phyloP scores from a whole-genome alignment of 2,113 vertebrate species.

The Colossoma macropomum region DNA sequence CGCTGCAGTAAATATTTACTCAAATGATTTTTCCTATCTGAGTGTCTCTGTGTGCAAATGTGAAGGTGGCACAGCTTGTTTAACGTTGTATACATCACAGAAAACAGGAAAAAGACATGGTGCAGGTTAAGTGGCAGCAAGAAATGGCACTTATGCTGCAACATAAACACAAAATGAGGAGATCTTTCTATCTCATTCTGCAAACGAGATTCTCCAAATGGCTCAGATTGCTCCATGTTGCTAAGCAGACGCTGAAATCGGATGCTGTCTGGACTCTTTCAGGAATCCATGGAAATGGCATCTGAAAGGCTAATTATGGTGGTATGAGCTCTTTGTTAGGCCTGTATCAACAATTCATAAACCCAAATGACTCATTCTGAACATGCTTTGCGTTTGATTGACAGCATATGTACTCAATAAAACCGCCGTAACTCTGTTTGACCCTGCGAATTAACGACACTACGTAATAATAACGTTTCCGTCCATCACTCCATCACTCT shows the following conservation, averaged over 20 bases:
- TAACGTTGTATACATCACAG: background rate
- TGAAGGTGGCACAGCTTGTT: background rate
- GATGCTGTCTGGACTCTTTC: background rate
- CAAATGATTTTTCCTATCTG: background rate
- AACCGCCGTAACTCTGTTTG: background rate
- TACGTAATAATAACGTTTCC: no score
- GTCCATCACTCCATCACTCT: no score
- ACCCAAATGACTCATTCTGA: slow-evolving; percentile 9
- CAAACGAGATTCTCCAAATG: background rate
- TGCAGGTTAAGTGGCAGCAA: background rate
- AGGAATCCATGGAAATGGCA: slow-evolving; percentile 3
- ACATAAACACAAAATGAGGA: background rate
- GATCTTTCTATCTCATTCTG: background rate
- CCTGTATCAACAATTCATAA: background rate
- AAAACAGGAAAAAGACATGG: background rate
- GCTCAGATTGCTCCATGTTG: background rate
- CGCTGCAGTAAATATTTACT: background rate
- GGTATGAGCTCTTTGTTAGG: slow-evolving; percentile 12
- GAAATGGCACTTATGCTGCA: background rate
- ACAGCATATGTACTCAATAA: no score
- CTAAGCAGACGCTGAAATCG: slow-evolving; percentile 20
- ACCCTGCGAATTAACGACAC: no score
- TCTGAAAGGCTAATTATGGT: slow-evolving; percentile 34
- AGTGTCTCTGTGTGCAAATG: background rate
- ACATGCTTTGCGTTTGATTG: background rate